These are phyloP conservation scores for Urechis unicinctus DNA, from an alignment of 2,888 invertebrate genomes.

Conservation along the genomic window DNA sequence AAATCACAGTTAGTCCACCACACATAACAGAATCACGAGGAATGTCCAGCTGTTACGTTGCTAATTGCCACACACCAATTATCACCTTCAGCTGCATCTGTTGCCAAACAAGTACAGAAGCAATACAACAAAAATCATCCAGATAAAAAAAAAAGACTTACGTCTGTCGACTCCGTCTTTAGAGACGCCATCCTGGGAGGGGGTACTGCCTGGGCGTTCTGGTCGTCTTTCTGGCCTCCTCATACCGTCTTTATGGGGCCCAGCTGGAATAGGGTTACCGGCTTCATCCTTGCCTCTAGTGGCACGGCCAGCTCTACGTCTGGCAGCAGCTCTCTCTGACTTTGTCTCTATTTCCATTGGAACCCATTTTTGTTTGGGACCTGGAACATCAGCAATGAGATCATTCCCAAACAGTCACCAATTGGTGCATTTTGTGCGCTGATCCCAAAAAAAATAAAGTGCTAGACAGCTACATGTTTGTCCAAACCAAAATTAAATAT, in stretches of 20 bases:
- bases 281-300: constrained; percentile 6
- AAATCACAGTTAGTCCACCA: not conserved
- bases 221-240: not conserved
- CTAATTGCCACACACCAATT: no score
- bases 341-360: constrained; percentile 72
- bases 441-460: no score
- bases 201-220: not conserved
- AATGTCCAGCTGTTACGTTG: no score
- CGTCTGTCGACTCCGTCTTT: no score
- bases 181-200: not conserved
- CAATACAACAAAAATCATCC: no score
- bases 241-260: no score
- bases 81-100: no score
- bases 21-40: not conserved
- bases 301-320: constrained; percentile 35
- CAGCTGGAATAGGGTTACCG: not conserved
- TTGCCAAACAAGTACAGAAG: no score
- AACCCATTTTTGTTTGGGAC: constrained; percentile 73
- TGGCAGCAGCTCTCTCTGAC: constrained; percentile 54
- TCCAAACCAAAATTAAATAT: no score
- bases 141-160: no score
- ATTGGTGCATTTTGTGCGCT: not conserved
- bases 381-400: constrained; percentile 13
- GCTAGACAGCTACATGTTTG: no score
- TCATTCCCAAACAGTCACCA: not conserved